These are phyloP conservation scores for Solenopsis invicta DNA, from an alignment of 1,140 invertebrate genomes.

Conservation along the genomic window DNA sequence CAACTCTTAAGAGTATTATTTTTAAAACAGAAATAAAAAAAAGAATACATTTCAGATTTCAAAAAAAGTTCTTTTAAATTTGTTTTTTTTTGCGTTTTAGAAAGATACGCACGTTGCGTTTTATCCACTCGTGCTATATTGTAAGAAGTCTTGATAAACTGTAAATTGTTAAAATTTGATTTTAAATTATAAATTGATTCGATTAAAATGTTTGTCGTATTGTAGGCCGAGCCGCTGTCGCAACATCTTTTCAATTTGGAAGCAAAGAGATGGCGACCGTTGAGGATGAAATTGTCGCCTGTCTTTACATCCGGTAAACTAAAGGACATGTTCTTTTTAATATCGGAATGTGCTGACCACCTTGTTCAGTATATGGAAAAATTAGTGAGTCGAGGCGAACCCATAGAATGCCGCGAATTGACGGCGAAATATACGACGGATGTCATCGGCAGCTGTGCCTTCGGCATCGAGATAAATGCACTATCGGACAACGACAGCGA, in stretches of 20 bases:
- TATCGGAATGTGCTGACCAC: slow-evolving; percentile 78
- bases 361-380: slow-evolving; percentile 81
- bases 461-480: slow-evolving; percentile 85
- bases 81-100: too few relatives aligned
- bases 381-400: slow-evolving; percentile 72
- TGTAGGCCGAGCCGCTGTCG: slow-evolving; percentile 76
- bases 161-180: neutral
- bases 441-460: slow-evolving; percentile 85
- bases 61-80: too few relatives aligned
- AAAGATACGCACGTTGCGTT: too few relatives aligned
- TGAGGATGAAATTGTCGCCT: slow-evolving; percentile 86
- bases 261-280: slow-evolving; percentile 86
- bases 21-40: too few relatives aligned
- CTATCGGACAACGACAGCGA: slow-evolving; percentile 85
- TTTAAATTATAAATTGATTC: neutral
- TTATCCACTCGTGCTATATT: too few relatives aligned
- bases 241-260: slow-evolving; percentile 82
- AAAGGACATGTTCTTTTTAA: slow-evolving; percentile 82
- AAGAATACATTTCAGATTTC: too few relatives aligned
- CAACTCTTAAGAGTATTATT: too few relatives aligned
- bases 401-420: slow-evolving; percentile 86
- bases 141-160: too few relatives aligned
- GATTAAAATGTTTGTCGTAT: neutral
- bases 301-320: slow-evolving; percentile 68
- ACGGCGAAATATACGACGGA: slow-evolving; percentile 87